Base-by-base conservation (phyloP, 2,797 vertebrate species). In the Rachycentron canadum region DNA sequence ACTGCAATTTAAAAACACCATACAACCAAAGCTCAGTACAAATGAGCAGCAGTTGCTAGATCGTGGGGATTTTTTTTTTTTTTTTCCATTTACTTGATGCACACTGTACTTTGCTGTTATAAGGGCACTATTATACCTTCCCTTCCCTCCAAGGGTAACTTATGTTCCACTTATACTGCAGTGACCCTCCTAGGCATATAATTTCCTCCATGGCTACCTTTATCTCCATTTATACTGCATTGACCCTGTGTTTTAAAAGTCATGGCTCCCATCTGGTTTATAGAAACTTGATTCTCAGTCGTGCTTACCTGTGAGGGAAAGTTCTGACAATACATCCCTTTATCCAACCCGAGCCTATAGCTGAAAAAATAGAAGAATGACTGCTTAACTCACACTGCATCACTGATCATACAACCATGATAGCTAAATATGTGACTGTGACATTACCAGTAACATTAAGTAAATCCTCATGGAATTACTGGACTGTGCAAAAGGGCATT, bases 321-420 rank as follows among this genome's bases (percentile, higher is more conserved):
- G 57, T 69, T 81, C 50, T 69, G 57, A 91, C 89, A 89, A 84
- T 88, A 81, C 38, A 83, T 71, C 73, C 70, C 69, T 89, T 90
- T 79, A 81, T 89, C 76, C 79, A 49, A n/a, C 78, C 68, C 14
- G 8, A 49, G 81, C 75, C 77, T 84, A 55, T 52, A 34, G 74
- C 78, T 52, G 68, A 88, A 79, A 90, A 89, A 89, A 84, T 84
- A 66, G 70, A 84, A 75, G 81, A 90, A 89, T 82, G 76, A 70
- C 62, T 76, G 58, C n/a, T 49, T 62, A 84, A 79, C 82, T 88
- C 78, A 81, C 60, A 9, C 55, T 65, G 81, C 84, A 82, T 92
- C 86, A 83, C 69, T 69, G 78, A 86, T 73, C 72, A 82, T 59
- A 75, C 76, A 60, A 62, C 79, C 63, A 64, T 30, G 50, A 78